Evolutionary conservation across 2,797 vertebrate genomes (phyloP).

Genomic region (Neosalanx taihuensis): DNA sequence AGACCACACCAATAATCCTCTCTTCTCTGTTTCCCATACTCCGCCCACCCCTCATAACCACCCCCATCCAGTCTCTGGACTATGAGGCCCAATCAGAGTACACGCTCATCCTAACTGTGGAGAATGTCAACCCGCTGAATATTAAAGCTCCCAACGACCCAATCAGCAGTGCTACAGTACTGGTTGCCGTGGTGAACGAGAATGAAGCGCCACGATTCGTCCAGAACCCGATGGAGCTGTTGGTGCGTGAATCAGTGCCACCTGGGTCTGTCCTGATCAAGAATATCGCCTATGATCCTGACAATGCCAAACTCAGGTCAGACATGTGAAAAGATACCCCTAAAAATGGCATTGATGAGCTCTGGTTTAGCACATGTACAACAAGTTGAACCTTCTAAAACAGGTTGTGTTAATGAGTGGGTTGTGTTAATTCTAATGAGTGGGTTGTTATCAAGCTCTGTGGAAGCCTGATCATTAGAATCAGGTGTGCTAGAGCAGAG

Average conservation of each 20-base stretch:
- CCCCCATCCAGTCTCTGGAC: constrained; percentile 81
- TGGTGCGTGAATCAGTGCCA: constrained; percentile 77
- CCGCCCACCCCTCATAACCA: constrained; percentile 4
- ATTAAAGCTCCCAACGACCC: constrained; percentile 60
- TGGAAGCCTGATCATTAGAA: too few species aligned
- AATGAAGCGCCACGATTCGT: constrained; percentile 87
- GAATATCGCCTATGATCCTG: constrained; percentile 84
- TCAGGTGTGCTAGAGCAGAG: too few species aligned
- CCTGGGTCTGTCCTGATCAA: constrained; percentile 77
- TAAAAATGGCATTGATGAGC: neutral
- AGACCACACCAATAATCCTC: neutral
- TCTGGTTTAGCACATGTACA: neutral
- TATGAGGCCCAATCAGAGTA: constrained; percentile 74
- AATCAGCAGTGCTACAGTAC: constrained; percentile 73
- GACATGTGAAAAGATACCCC: neutral
- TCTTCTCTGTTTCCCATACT: neutral
- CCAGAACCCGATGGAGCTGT: constrained; percentile 78
- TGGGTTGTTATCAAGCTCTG: too few species aligned
- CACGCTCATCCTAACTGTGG: constrained; percentile 71
- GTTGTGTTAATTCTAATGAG: too few species aligned
- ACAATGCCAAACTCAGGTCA: constrained; percentile 83
- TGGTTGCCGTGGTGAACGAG: constrained; percentile 77
- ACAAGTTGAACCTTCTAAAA: neutral
- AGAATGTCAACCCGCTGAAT: constrained; percentile 78
- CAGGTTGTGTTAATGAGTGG: too few species aligned